Evolutionary conservation across 2,888 invertebrate species (phyloP), one percentile per base, ranked within the genome.

Genomic region (Tromatobia lineatoria): DNA sequence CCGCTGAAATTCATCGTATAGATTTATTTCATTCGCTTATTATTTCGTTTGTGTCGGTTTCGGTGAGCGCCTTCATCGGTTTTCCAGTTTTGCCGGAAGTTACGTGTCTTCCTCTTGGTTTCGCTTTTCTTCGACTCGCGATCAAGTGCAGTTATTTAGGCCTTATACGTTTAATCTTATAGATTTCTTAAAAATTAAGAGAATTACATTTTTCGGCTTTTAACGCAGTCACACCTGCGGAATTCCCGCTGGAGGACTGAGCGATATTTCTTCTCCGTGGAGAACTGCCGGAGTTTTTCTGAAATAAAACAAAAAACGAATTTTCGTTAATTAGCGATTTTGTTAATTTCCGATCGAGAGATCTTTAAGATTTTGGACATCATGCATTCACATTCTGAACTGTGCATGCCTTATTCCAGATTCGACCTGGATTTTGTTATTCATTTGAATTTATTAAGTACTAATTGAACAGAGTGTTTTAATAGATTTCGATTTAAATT

Each of bases 231-330:
- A 92, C 86, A 92, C 92, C 86, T 92, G 91, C 70, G 92, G 90
- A 59, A 91, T 85, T 23, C 88, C 90, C 18, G 87, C 80, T 23
- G 88, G 80, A 6, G 85, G 78, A 76, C 88, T 90, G 71, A 92
- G 81, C 2, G 90, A 90, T 85, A 92, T 88, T 88, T 94, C 94
- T 86, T 94, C 94, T 38, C 92, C 93, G 54, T 92, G 92, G 29
- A 89, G 88, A 80, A 92, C 88, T 4, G 87, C 45, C 64, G 93
- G 90, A 52, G 92, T 89, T 92, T 94, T 94, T 90, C 94, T 94
- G 89, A 29, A 93, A 92, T 73, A 74, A 13, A 15, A 59, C 18
- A 10, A 18, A 18, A 61, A 29, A 45, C 10, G 73, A 61, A 52
- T 42, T 15, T 82, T 67, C 6, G 6, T 71, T 47, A 13, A 11